A percentile compares a stretch with the other conserved stretches of the same genome.
phyloP scores from a whole-genome alignment of 2,113 vertebrate species.

The Myrmophylax atrothorax region DNA sequence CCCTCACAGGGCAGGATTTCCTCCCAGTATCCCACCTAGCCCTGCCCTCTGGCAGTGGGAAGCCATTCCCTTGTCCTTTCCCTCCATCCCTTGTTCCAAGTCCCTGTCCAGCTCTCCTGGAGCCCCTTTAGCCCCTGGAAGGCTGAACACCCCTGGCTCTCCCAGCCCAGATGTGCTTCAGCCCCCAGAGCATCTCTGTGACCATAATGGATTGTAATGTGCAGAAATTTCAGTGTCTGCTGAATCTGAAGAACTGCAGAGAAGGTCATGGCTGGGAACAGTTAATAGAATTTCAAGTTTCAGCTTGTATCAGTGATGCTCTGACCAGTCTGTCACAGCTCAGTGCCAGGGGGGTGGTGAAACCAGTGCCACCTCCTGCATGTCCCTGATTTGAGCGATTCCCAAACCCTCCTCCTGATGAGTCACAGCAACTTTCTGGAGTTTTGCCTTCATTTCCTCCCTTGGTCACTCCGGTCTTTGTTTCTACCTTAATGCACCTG shows the following conservation, averaged over 20 bases:
- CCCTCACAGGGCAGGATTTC: background rate
- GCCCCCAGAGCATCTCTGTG: background rate
- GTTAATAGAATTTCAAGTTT: background rate
- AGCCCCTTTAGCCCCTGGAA: background rate
- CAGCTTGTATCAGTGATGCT: background rate
- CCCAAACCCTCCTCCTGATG: background rate
- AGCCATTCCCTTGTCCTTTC: background rate
- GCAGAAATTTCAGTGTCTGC: accelerated
- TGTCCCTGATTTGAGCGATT: accelerated
- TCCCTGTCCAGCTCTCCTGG: background rate
- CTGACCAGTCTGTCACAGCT: background rate
- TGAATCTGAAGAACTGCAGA: background rate
- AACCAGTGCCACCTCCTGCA: background rate
- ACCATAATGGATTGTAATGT: accelerated
- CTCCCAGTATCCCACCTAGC: background rate
- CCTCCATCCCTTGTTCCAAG: background rate
- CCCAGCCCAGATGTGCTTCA: background rate
- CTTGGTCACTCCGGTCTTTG: background rate
- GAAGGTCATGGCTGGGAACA: background rate
- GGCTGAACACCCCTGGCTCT: background rate
- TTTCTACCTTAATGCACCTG: background rate
- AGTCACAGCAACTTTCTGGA: background rate
- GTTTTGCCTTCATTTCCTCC: background rate
- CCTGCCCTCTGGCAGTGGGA: background rate
- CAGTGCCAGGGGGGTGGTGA: background rate